Base-by-base conservation (phyloP, 2,888 invertebrate genomes). In the Balanococcus diminutus region DNA sequence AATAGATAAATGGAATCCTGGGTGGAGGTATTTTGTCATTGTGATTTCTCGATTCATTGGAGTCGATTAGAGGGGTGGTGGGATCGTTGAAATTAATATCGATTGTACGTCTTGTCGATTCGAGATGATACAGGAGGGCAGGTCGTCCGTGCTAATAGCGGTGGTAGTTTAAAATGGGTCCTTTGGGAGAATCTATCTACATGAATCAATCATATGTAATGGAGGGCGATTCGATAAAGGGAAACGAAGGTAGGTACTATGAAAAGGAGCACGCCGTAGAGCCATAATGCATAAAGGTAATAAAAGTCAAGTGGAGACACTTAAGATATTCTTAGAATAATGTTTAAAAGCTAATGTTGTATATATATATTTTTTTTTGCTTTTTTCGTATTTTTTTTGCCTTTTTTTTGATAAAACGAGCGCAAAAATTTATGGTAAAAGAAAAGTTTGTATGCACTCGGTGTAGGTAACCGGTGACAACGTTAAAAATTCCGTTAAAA, bases 231-330 rank as follows among this genome's bases (percentile, higher is more conserved):
- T 28, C 28, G 61, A 25, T 28, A 67, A 25, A 67, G 61, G 51
- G 25, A 67, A 67, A 8, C 28, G 28, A 11, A 56, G 11, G 28
- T 25, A 56, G 11, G 11, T 25, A n/a, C n/a, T n/a, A 1, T 25
- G 28, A 19, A 19, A 51, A 51, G 36, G 28, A 67, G 25, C n/a
- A 67, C 61, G 28, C n/a, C 16, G 28, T 28, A 25, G 61, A 28
- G 28, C 11, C 11, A 19, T 28, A 28, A 67, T 67, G 8, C 25
- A 67, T 25, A 25, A 32, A 75, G 32, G 32, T 75, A 75, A 75
- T 75, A 75, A 75, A 75, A 75, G 75, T 75, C 32, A 75, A 75
- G 75, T 75, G 75, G 75, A n/a, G 75, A 75, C 22, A 32, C 32
- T 75, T 75, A n/a, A 31, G 75, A 75, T 67, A 67, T 25, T 67